Evolutionary conservation across 2,888 invertebrate species (phyloP).

Genomic region (Cantharis nigra): DNA sequence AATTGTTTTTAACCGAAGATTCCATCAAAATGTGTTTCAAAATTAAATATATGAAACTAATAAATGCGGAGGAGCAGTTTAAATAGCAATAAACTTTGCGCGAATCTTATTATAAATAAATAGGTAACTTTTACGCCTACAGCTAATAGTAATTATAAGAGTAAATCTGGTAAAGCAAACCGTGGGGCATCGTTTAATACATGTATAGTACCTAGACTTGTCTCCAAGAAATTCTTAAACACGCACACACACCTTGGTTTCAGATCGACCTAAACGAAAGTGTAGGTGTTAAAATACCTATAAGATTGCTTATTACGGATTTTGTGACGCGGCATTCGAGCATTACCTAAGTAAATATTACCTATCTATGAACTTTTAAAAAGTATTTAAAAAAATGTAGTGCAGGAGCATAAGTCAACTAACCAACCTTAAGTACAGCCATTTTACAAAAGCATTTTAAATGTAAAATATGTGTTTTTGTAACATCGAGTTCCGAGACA

Average conservation of each 20-base stretch:
- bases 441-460: not conserved
- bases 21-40: not conserved
- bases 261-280: not conserved
- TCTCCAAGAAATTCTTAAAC: not conserved
- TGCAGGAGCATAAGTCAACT: not conserved
- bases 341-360: not conserved
- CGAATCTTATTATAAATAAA: not conserved
- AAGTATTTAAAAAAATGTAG: not conserved
- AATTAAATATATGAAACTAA: not conserved
- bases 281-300: not conserved
- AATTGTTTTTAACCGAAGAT: no score
- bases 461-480: not conserved
- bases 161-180: not conserved
- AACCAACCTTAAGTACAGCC: not conserved
- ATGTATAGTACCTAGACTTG: not conserved
- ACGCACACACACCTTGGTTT: not conserved
- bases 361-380: not conserved
- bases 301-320: not conserved
- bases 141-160: not conserved
- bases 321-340: not conserved
- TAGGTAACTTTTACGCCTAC: not conserved
- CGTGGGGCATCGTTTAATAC: not conserved
- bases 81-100: not conserved
- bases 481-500: conserved; percentile 3
- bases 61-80: not conserved